phyloP scores from a whole-genome alignment of 2,113 vertebrate species.

The Genyomyrus donnyi region DNA sequence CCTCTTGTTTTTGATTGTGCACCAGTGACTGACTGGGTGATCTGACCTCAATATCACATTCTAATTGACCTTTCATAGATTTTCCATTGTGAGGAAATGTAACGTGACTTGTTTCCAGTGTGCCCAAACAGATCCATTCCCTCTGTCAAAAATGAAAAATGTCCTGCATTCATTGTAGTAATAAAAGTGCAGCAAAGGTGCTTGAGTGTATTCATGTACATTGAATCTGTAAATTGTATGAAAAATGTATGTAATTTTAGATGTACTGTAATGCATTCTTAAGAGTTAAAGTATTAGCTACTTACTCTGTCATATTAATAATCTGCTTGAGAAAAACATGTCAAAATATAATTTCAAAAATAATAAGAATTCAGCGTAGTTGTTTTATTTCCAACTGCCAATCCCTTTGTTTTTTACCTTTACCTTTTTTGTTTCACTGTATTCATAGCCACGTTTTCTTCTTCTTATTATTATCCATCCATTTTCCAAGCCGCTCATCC shows the following conservation, averaged over 20 bases:
- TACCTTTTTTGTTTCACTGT: background rate
- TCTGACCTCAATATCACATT: background rate
- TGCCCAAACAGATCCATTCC: background rate
- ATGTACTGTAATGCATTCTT: constrained; percentile 7
- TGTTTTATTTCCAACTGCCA: background rate
- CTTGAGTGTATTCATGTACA: constrained; percentile 12
- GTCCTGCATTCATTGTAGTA: background rate
- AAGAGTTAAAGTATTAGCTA: background rate
- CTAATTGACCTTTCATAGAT: background rate
- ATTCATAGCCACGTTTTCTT: background rate
- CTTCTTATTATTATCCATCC: too few relatives aligned
- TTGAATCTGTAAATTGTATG: constrained; percentile 12
- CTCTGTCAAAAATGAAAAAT: background rate
- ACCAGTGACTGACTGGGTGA: background rate
- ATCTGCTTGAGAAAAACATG: constrained; percentile 7
- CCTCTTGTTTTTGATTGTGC: background rate
- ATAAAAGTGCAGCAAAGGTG: background rate
- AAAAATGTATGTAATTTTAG: constrained; percentile 16
- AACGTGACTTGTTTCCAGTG: background rate
- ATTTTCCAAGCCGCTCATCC: too few relatives aligned
- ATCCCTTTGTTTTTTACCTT: background rate
- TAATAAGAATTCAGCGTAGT: background rate
- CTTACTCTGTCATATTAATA: background rate
- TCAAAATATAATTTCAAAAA: background rate
- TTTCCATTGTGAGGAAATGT: background rate